Base-by-base conservation (phyloP, 1,140 invertebrate species). In the Dreissena rostriformis region DNA sequence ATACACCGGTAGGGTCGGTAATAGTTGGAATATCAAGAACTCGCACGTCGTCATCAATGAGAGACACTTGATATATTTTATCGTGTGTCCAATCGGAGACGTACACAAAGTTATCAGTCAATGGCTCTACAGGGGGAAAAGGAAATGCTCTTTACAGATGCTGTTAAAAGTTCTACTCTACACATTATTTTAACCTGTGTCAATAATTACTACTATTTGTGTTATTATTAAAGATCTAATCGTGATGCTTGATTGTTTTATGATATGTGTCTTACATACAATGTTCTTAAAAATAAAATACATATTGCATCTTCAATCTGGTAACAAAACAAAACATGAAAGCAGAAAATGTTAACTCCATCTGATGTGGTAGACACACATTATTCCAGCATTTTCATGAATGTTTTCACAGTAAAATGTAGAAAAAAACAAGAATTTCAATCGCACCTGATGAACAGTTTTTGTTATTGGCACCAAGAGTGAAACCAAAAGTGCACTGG, bases 81-180 rank as follows among this genome's bases (percentile, higher is more conserved):
- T 78, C 65, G 49, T 78, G 75, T 5, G 75, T 78, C 75, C 75
- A 78, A 51, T 78, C 75, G 51, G 63, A 29, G 26, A 78, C 75
- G 14, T 51, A 19, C 15, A 78, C 29, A 52, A 78, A 78, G 39
- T 78, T 24, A 49, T 78, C 63, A 5, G 39, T n/a, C 12, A 78
- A 14, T 22, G 29, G 75, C 19, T 63, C 75, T 78, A n/a, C n/a
- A n/a, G n/a, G n/a, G n/a, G n/a, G n/a, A 24, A 61, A 75, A 6
- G 12, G 57, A 61, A n/a, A n/a, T n/a, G n/a, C n/a, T n/a, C n/a
- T 6, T n/a, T 4, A 61, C 4, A 5, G 8, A 39, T 39, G 39
- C 8, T 39, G 39, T 39, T 39, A 39, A 39, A 39, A 39, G n/a
- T n/a, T n/a, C n/a, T n/a, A n/a, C n/a, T 2, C n/a, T n/a, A n/a